Base-by-base conservation (phyloP, 2,113 vertebrate species). In the Chauna torquata region DNA sequence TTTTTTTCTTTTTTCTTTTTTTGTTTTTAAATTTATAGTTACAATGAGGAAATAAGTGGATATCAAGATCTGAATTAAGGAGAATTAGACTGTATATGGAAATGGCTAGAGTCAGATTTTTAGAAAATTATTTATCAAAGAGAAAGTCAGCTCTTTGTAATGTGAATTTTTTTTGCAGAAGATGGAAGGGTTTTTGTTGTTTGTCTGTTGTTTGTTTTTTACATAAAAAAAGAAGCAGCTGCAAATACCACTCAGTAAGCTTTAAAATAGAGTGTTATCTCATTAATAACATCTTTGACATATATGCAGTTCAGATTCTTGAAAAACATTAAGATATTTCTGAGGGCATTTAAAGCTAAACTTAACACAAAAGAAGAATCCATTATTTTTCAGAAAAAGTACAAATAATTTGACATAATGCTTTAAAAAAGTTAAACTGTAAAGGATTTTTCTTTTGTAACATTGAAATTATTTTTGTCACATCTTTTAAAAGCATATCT, bases 401-500 rank as follows among this genome's bases (percentile, higher is more conserved):
- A 90, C 87, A 96, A 96, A 96, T 96, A 95, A 85, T 96, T 92
- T 96, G 93, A 96, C 93, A 85, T 25, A 58, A 82, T 87, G 74
- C 68, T 87, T 92, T 91, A 1, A 87, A 94, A 86, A 96, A 82
- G 24, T 80, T 91, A 86, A 82, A 82, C 84, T 86, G 80, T 66
- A 68, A 77, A 91, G 32, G 65, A 70, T 78, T 95, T 93, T 92
- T 91, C 89, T 96, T 90, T 92, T 87, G 57, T 91, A 96, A 91
- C 57, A 89, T 49, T 78, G 77, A 59, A 82, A 93, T 96, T 94
- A 91, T 92, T 96, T 96, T 96, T 96, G 71, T 93, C 87, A 82
- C 23, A 32, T 87, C 70, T 92, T 89, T 82, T 81, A 76, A 89
- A 94, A 92, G 66, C 8, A 1, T 82, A 47, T 50, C 49, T 83